Evolutionary conservation across 2,888 invertebrate genomes (phyloP).

Genomic region (Calameuta filiformis): DNA sequence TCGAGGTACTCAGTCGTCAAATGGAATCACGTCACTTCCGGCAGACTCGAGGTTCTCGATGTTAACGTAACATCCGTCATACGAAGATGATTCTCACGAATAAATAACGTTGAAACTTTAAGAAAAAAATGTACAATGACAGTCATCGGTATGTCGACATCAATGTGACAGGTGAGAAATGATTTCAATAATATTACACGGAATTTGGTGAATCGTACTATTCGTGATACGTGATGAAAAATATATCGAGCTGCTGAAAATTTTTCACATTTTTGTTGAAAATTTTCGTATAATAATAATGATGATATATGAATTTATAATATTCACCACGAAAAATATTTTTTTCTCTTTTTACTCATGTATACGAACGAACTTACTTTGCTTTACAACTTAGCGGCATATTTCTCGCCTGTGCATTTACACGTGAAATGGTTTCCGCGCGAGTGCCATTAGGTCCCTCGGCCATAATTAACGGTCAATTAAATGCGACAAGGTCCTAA

Average conservation of each 20-base stretch:
- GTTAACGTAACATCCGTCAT: neutral
- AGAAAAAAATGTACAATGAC: neutral
- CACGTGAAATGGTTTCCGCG: neutral
- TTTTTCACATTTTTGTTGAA: too few relatives aligned
- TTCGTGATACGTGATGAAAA: neutral
- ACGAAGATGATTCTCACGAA: neutral
- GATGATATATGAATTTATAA: neutral
- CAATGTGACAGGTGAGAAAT: too few relatives aligned
- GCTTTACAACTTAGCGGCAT: neutral
- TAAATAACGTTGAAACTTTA: neutral
- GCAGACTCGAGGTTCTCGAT: neutral
- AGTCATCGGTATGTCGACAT: neutral
- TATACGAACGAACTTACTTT: neutral
- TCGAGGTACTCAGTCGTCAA: neutral
- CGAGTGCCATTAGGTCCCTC: neutral
- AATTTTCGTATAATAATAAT: neutral
- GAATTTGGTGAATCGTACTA: neutral
- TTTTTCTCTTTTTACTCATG: neutral
- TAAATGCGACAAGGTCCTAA: too few relatives aligned
- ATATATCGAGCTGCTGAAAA: neutral
- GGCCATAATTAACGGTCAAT: neutral
- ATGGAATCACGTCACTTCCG: neutral
- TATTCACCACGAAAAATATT: neutral
- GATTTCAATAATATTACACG: too few relatives aligned
- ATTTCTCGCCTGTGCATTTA: neutral